Conservation (phyloP, 2,888 invertebrate genomes). For the Philereme transversata region DNA sequence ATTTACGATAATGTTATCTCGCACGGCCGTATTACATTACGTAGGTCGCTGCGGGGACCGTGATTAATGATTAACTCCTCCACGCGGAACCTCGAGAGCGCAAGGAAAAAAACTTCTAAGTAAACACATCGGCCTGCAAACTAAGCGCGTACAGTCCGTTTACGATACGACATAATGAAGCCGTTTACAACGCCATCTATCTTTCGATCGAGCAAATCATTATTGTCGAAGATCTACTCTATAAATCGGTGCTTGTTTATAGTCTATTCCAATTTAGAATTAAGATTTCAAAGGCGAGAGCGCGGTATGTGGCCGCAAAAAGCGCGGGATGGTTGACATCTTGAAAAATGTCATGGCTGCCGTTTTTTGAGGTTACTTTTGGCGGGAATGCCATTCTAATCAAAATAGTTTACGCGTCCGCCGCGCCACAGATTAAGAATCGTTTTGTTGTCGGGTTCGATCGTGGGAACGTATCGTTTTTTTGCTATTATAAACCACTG, state of each 20-base stretch:
- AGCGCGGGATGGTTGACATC: conserved; percentile 68
- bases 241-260: conserved; percentile 68
- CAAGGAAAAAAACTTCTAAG: conserved; percentile 53
- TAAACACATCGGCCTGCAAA: conserved; percentile 42
- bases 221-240: conserved; percentile 61
- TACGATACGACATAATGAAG: conserved; percentile 62
- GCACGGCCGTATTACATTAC: conserved; percentile 72
- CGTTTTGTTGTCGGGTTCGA: conserved; percentile 53
- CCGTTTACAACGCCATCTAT: conserved; percentile 58
- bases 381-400: conserved; percentile 80
- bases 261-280: conserved; percentile 58
- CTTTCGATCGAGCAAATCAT: conserved; percentile 58
- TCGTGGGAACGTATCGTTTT: conserved; percentile 68
- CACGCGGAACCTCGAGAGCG: conserved; percentile 52
- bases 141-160: conserved; percentile 42
- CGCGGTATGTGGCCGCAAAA: conserved; percentile 71
- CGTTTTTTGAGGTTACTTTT: conserved; percentile 67
- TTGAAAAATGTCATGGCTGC: conserved; percentile 75
- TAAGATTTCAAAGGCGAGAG: conserved; percentile 76
- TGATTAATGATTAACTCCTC: conserved; percentile 70
- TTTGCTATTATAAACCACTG: conserved; percentile 39
- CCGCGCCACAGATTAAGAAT: conserved; percentile 49
- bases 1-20: conserved; percentile 79
- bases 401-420: conserved; percentile 82
- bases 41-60: conserved; percentile 55